Conservation (phyloP, 2,113 vertebrate species). For the Psephotus haematonotus region DNA sequence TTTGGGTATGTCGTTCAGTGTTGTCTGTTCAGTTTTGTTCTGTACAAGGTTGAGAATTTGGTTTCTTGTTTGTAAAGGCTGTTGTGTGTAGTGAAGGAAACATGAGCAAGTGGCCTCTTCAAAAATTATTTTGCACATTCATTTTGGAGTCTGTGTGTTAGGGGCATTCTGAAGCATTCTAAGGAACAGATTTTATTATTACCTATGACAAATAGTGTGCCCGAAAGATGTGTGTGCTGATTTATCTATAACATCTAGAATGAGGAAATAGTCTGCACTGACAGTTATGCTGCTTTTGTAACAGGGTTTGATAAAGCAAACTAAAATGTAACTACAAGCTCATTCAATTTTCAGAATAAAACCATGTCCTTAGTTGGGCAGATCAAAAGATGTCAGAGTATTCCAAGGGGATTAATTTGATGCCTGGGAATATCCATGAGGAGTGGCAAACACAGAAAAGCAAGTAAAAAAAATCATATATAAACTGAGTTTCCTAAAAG, state of each 20-base stretch:
- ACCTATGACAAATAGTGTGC: background rate
- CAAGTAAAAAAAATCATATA: background rate
- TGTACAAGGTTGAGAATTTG: background rate
- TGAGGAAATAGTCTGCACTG: background rate
- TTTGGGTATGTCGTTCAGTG: background rate
- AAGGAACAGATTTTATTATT: constrained; percentile 3
- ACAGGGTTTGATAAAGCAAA: background rate
- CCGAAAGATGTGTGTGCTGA: background rate
- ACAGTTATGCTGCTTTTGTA: background rate
- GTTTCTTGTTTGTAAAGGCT: background rate
- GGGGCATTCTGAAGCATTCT: background rate
- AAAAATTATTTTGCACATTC: background rate
- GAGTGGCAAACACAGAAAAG: background rate
- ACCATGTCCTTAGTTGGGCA: background rate
- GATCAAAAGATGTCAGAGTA: background rate
- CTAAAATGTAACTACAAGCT: background rate
- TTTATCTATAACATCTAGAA: background rate
- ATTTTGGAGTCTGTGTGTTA: background rate
- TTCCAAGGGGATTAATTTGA: background rate
- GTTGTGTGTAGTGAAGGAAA: background rate
- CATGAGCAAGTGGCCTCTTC: background rate
- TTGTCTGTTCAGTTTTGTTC: background rate
- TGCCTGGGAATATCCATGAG: background rate
- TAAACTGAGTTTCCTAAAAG: background rate
- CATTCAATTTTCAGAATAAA: background rate